phyloP scores from a whole-genome alignment of 2,113 vertebrate genomes.

The Entomyzon cyanotis region DNA sequence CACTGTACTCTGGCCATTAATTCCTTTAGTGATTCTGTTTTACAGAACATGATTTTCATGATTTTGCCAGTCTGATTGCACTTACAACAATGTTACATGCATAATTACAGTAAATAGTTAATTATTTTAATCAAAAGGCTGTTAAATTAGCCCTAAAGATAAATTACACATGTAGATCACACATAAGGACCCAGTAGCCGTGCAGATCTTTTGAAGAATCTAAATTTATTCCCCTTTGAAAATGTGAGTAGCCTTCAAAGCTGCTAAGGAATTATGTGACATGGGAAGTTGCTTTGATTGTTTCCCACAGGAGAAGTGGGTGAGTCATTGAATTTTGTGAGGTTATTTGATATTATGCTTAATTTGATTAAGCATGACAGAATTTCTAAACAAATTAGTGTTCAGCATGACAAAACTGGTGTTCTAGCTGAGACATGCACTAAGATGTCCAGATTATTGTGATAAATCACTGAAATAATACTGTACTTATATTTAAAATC shows the following conservation, averaged over 20 bases:
- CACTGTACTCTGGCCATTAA: neutral
- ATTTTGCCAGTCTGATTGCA: neutral
- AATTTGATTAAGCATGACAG: conserved; percentile 35
- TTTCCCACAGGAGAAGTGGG: neutral
- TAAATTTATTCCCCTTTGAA: neutral
- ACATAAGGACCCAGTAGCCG: neutral
- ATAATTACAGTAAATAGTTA: neutral
- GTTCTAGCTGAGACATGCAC: neutral
- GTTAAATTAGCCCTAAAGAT: neutral
- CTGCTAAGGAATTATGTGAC: neutral
- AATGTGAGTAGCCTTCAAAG: neutral
- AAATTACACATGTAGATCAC: neutral
- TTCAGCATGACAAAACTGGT: neutral
- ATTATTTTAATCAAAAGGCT: neutral
- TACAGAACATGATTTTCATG: neutral
- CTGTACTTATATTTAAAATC: neutral
- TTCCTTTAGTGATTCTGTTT: neutral
- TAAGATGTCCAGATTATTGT: neutral
- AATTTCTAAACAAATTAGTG: conserved; percentile 22
- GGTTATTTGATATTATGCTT: conserved; percentile 1
- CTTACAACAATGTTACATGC: neutral
- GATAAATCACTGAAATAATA: neutral
- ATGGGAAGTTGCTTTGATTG: neutral
- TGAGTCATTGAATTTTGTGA: conserved; percentile 1
- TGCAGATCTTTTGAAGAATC: neutral